These are phyloP conservation scores for Eupithecia subfuscata DNA, from an alignment of 2,888 invertebrate species.

Conservation along the genomic window DNA sequence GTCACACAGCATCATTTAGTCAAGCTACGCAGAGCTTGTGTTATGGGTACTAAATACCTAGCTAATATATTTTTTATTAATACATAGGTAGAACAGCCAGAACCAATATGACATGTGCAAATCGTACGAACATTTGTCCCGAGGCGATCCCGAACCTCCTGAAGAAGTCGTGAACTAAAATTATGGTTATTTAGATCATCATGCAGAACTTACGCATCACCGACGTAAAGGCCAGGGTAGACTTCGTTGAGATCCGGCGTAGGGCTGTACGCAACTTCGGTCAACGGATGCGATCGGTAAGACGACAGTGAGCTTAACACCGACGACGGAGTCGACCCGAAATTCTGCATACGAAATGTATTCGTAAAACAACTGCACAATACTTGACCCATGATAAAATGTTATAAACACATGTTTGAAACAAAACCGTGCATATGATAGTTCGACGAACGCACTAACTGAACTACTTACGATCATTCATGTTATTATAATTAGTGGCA, in stretches of 20 bases:
- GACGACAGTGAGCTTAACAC: slow-evolving; percentile 72
- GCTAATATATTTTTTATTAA: too few relatives aligned
- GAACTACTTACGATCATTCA: slow-evolving; percentile 28
- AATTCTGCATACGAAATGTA: slow-evolving; percentile 66
- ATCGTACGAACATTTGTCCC: too few relatives aligned
- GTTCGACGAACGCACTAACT: slow-evolving; percentile 35
- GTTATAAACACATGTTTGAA: slow-evolving; percentile 23
- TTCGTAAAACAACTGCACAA: slow-evolving; percentile 58
- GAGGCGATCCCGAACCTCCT: too few relatives aligned
- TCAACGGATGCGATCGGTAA: slow-evolving; percentile 65
- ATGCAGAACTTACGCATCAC: slow-evolving; percentile 86
- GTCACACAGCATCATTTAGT: too few relatives aligned
- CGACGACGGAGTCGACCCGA: slow-evolving; percentile 70
- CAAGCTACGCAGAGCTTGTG: too few relatives aligned
- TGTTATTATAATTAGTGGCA: slow-evolving; percentile 33
- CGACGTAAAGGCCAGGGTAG: slow-evolving; percentile 89
- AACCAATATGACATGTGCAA: too few relatives aligned
- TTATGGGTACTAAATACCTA: too few relatives aligned
- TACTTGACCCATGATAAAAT: slow-evolving; percentile 57
- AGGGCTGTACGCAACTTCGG: slow-evolving; percentile 72
- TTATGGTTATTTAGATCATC: slow-evolving; percentile 41
- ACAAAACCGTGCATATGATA: slow-evolving; percentile 42
- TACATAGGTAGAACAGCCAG: too few relatives aligned
- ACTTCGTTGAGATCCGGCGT: slow-evolving; percentile 90
- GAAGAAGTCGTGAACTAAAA: neutral